phyloP scores from a whole-genome alignment of 2,888 invertebrate species.

The Drosophila melanosoma region DNA sequence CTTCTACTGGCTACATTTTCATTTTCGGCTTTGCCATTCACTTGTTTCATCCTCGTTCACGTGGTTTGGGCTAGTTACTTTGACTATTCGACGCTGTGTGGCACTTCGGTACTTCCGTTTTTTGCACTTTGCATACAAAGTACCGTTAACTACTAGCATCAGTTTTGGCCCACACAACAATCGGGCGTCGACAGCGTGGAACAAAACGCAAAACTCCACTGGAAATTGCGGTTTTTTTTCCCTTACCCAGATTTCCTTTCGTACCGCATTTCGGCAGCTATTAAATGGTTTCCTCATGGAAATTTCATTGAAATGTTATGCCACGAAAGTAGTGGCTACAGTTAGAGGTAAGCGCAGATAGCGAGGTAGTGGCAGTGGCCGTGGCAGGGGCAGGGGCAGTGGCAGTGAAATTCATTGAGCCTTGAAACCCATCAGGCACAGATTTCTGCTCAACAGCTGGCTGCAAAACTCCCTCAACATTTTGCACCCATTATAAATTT shows the following conservation, averaged over 20 bases:
- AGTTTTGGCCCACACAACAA: slow-evolving; percentile 71
- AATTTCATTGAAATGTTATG: slow-evolving; percentile 75
- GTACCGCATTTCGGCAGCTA: slow-evolving; percentile 59
- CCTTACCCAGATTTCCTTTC: slow-evolving; percentile 59
- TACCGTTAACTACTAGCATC: slow-evolving; percentile 80
- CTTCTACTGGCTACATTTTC: background rate
- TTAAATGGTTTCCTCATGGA: slow-evolving; percentile 80
- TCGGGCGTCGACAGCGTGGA: background rate
- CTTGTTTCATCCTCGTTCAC: slow-evolving; percentile 18
- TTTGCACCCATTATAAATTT: slow-evolving; percentile 36
- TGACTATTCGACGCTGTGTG: slow-evolving; percentile 52
- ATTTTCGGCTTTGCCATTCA: background rate
- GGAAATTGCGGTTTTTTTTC: slow-evolving; percentile 60
- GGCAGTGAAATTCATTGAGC: slow-evolving; percentile 7
- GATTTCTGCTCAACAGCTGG: slow-evolving; percentile 66
- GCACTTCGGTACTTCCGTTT: slow-evolving; percentile 65
- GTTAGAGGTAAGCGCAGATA: background rate
- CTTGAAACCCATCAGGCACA: slow-evolving; percentile 72
- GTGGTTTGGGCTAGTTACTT: slow-evolving; percentile 51
- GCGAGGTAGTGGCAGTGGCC: background rate
- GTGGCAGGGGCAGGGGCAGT: background rate
- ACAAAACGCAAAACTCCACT: slow-evolving; percentile 10
- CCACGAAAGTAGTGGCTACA: slow-evolving; percentile 31
- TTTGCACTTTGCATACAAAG: slow-evolving; percentile 84
- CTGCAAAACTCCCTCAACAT: slow-evolving; percentile 23